Conservation (phyloP, 2,888 invertebrate genomes). For the Orchesella flavescens region DNA sequence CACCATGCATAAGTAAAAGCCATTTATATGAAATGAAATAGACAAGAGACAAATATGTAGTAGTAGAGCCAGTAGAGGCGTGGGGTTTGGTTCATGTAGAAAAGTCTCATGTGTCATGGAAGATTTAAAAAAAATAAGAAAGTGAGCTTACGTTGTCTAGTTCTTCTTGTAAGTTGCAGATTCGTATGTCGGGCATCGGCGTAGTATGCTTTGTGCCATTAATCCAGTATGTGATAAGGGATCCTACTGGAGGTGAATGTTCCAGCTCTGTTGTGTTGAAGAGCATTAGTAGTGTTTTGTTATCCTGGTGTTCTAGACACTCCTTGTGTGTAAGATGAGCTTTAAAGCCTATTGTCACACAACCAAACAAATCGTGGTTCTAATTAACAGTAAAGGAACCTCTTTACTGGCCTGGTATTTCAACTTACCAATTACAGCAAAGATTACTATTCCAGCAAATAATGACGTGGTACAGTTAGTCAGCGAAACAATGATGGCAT, state of each 20-base stretch:
- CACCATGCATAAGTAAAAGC: not conserved
- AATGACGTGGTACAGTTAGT: constrained; percentile 96
- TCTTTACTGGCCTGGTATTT: too few species aligned
- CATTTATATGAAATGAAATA: too few species aligned
- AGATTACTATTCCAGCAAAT: constrained; percentile 97
- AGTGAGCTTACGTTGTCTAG: constrained; percentile 79
- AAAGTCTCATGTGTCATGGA: too few species aligned
- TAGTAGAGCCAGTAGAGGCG: too few species aligned
- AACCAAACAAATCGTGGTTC: too few species aligned
- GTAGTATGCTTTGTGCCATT: constrained; percentile 70
- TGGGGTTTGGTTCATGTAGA: too few species aligned
- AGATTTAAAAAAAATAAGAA: not conserved
- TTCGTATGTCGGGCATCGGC: constrained; percentile 73
- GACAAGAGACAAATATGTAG: too few species aligned
- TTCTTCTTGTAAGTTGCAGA: constrained; percentile 89
- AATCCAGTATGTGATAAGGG: constrained; percentile 59
- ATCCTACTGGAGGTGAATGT: constrained; percentile 52
- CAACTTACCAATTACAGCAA: constrained; percentile 86
- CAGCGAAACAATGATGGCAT: constrained; percentile 92
- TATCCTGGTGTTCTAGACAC: constrained; percentile 77
- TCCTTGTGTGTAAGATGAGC: constrained; percentile 88
- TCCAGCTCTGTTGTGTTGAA: constrained; percentile 69
- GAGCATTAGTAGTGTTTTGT: constrained; percentile 65
- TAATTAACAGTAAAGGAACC: too few species aligned
- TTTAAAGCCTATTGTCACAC: constrained; percentile 81